Evolutionary conservation across 2,888 invertebrate genomes (phyloP).

Genomic region (Hydroisotoma schaefferi): DNA sequence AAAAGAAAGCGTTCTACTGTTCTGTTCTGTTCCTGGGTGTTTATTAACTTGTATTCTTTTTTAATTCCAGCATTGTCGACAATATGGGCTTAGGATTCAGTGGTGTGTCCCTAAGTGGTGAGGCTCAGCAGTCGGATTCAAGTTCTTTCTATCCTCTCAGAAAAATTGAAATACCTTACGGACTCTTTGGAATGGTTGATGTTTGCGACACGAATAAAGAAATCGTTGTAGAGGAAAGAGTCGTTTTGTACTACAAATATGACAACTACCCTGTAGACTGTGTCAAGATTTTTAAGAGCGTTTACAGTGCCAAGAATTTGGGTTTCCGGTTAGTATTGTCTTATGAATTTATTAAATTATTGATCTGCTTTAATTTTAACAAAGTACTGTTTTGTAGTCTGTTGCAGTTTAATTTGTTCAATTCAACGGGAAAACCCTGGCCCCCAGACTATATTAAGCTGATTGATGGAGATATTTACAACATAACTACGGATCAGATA

Average conservation of each 20-base stretch:
- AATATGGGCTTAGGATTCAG: conserved; percentile 87
- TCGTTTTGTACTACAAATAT: conserved; percentile 93
- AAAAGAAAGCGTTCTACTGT: not conserved
- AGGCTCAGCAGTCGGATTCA: conserved; percentile 79
- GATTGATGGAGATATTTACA: conserved; percentile 90
- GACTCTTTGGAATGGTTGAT: conserved; percentile 88
- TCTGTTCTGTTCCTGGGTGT: not conserved
- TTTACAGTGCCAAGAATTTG: conserved; percentile 77
- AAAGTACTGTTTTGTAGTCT: conserved; percentile 57
- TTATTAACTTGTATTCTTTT: conserved; percentile 10
- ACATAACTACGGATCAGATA: conserved; percentile 72
- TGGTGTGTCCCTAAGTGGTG: conserved; percentile 85
- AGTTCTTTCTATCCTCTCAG: conserved; percentile 85
- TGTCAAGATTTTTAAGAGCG: conserved; percentile 90
- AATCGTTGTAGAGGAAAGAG: conserved; percentile 80
- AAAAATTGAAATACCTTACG: conserved; percentile 73
- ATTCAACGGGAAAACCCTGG: conserved; percentile 75
- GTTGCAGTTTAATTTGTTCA: conserved; percentile 86
- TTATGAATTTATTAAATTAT: not conserved
- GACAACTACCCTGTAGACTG: conserved; percentile 95
- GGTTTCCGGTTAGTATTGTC: conserved; percentile 63
- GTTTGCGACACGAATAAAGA: conserved; percentile 95
- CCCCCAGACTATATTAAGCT: conserved; percentile 78
- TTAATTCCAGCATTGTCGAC: conserved; percentile 60
- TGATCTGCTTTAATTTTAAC: too few species aligned